A percentile compares a stretch with the other conserved stretches of the same genome.
phyloP scores from a whole-genome alignment of 2,888 invertebrate species.

The Metacarcinus magister region DNA sequence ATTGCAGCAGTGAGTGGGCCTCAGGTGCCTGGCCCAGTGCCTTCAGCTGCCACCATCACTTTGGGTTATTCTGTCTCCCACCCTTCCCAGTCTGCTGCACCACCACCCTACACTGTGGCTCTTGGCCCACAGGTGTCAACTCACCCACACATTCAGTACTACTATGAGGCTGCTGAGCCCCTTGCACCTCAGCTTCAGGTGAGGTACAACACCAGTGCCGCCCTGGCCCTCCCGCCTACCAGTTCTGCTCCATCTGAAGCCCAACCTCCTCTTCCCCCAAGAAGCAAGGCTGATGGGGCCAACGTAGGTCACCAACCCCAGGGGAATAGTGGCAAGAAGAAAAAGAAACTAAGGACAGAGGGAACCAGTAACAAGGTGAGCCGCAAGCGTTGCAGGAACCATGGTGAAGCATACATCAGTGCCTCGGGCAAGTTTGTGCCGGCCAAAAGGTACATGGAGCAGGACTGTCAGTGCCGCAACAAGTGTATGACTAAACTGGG shows the following conservation, averaged over 20 bases:
- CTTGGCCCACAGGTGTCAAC: slow-evolving; percentile 58
- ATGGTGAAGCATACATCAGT: slow-evolving; percentile 69
- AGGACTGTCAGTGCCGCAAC: slow-evolving; percentile 72
- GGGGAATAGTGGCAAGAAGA: slow-evolving; percentile 9
- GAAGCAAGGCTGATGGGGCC: background rate
- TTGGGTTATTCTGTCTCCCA: background rate
- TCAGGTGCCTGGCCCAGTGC: background rate
- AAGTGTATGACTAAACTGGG: slow-evolving; percentile 73
- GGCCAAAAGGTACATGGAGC: slow-evolving; percentile 69
- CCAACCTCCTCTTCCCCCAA: background rate
- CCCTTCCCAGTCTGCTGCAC: background rate
- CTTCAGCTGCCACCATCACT: slow-evolving; percentile 36
- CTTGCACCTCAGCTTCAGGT: background rate
- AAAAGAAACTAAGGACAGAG: slow-evolving; percentile 18
- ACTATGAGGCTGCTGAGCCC: slow-evolving; percentile 57
- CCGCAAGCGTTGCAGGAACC: slow-evolving; percentile 66
- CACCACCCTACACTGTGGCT: background rate
- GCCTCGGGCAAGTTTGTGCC: slow-evolving; percentile 65
- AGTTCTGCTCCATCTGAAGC: background rate
- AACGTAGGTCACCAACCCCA: background rate
- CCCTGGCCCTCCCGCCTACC: background rate
- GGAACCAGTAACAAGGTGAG: slow-evolving; percentile 56
- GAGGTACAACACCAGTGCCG: slow-evolving; percentile 50
- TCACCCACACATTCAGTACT: slow-evolving; percentile 69
- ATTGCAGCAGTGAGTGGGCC: slow-evolving; percentile 27